Base-by-base conservation (phyloP, 2,888 invertebrate genomes). In the Anoplius nigerrimus region DNA sequence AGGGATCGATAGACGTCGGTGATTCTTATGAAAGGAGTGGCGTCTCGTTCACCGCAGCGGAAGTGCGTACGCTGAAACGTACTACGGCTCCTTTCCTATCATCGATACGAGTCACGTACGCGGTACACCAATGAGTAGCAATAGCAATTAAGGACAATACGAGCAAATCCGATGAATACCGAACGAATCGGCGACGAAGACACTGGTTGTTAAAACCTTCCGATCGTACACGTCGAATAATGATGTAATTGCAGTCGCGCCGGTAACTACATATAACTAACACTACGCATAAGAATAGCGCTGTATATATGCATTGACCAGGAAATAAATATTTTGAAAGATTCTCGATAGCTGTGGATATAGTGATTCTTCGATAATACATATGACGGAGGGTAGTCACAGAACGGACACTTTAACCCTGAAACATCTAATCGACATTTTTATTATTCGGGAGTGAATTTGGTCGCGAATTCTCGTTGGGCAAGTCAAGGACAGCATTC, bases 311-410 rank as follows among this genome's bases (percentile, higher is more conserved):
- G 72, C 69, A 75, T 48, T 18, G 1, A 18, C 74, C 64, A 54
- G 56, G 69, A 76, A 80, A 84, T 84, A 84, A 83, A 83, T 83
- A 83, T 83, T 82, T 83, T 83, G 71, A 81, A 79, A 73, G 42
- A 64, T 66, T 61, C 27, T 55, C 20, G 43, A 54, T n/a, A 13
- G 20, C 21, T 11, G 13, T 24, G 2, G 6, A 3, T 22, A 18
- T 45, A 1, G 22, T n/a, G n/a, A 52, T 52, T 0, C 13, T 15
- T 60, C 18, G 16, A 3, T 22, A 3, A 8, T 0, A 22, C 15
- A 15, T 13, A 46, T 1, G 15, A n/a, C 11, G 51, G 2, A 6
- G 13, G 18, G 0, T 22, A 16, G 0, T 13, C 3, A 4, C 5
- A 56, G 21, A 34, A 42, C 18, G n/a, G n/a, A n/a, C n/a, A n/a